Base-by-base conservation (phyloP, 2,113 vertebrate genomes). In the Hemibagrus wyckioides region DNA sequence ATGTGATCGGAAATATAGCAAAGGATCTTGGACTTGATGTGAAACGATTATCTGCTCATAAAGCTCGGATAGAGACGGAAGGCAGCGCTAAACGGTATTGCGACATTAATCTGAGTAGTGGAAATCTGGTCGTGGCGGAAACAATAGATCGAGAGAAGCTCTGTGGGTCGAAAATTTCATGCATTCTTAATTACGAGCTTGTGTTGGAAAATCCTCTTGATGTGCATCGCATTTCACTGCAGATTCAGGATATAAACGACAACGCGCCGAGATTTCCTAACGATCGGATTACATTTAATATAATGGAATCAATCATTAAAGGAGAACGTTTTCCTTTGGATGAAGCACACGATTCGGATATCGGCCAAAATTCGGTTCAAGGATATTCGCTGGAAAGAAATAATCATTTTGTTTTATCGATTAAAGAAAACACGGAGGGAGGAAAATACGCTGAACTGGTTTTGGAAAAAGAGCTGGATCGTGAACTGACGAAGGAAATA, bases 21-120 rank as follows among this genome's bases (percentile, higher is more conserved):
- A 92, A 95, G 83, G 95, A 96, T 92, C 86, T 97, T 80, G 95
- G 95, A 79, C 92, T 96, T 2, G 92, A 93, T 87, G 90, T 90
- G 17, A 86, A 90, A 28, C 92, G 94, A 28, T 90, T 97, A 56
- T 93, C 93, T 4, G 90, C 92, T 85, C 93, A 95, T 77, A 95
- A 94, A 0, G 91, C 95, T 67, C 94, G 95, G 77, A 89, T 96
- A 85, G 92, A 94, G 85, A 92, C 93, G 0, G 94, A 95, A 65
- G 90, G 89, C 77, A 92, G 52, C 48, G 91, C 48, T 81, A 89
- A 30, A 4, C 91, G 91, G 83, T 92, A 92, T 57, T 95, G 95
- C 65, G 86, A 92, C 59, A 85, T 96, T 0, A 91, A 93, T 17
- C 15, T 63, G 0, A 39, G 54, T 14, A 92, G 87, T 0, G 93